Evolutionary conservation across 2,888 invertebrate genomes (phyloP), one percentile per base, ranked within the genome.

Genomic region (Eupithecia subfuscata): DNA sequence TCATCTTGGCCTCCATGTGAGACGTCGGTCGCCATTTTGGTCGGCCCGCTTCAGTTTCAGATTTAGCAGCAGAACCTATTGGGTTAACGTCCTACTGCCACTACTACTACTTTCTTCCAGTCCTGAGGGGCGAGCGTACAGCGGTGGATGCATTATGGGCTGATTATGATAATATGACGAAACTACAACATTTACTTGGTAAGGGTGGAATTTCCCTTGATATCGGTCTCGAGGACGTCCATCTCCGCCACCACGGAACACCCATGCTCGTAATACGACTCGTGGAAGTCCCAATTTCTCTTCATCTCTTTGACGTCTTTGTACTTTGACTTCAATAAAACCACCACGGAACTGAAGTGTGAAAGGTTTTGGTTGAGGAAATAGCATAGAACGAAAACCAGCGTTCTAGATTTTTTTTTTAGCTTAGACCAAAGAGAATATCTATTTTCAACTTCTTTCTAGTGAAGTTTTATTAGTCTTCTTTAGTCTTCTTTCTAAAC

Each of bases 141-240:
- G 63, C n/a, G n/a, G 63, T 63, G 30, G 63, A 6, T 30, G 63
- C 22, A 63, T 18, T 37, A 63, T 63, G 16, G 16, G 7, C 48
- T 56, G 4, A n/a, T n/a, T n/a, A 12, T 22, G 11, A 60, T 60
- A 22, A 6, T 60, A 60, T 8, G 22, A 22, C 22, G 7, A 22
- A 56, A 56, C 22, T 30, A 7, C 0, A 7, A 64, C 18, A 9
- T 16, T 48, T 11, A 74, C 75, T 52, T 75, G 65, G 45, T 11
- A 34, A 3, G 4, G 65, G 79, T 77, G 11, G 73, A 76, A 7
- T 73, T 78, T 5, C 86, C 87, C 6, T 64, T 69, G 9, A 88
- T 82, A 48, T 86, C 86, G 0, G 82, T 81, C 5, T 86, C 75
- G 40, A 89, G 74, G 5, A 89, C 84, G 81, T 90, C 89, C 69